Base-by-base conservation (phyloP, 2,797 vertebrate genomes). In the Gallinago stenura region DNA sequence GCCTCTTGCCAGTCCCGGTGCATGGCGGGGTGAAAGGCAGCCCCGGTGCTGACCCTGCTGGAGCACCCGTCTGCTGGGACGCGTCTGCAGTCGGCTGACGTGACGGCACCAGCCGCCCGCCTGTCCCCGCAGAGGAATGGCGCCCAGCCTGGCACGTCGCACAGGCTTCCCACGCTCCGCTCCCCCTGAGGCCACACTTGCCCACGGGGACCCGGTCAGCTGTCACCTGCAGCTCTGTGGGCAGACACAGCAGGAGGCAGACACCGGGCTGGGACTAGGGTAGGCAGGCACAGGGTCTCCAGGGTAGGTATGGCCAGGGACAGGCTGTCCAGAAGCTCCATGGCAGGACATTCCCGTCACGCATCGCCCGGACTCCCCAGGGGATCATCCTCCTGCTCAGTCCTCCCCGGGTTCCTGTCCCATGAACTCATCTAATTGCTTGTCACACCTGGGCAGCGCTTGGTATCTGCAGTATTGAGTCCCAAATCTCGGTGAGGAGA, bases 141-240 rank as follows among this genome's bases (percentile, higher is more conserved):
- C 11, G 22, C 93, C 83, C 80, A 45, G 70, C 83, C 46, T 37
- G 12, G 64, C 76, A 22, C 3, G 8, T 43, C 10, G 6, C 73
- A 5, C 57, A 31, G 39, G 61, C 50, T 93, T 94, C 95, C 89
- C 83, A 80, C 19, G 6, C 79, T 35, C 66, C 0, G 4, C 56
- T 80, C 17, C 48, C 78, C 89, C 43, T 6, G 53, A 68, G 89
- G 90, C 86, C 80, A 61, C 0, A 5, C 69, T 68, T 1, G 1
- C 45, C 80, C 0, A 0, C 0, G 0, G n/a, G 56, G 51, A 86
- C 72, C 26, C 7, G 4, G 56, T 15, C 2, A 0, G 20, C 65
- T 83, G 70, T 83, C 53, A 51, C 78, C 87, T 6, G 4, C 3
- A 11, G 90, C 57, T 78, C 72, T 2, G 1, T 0, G 0, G 14